Evolutionary conservation across 2,797 vertebrate genomes (phyloP).

Genomic region (Protonibea diacanthus): DNA sequence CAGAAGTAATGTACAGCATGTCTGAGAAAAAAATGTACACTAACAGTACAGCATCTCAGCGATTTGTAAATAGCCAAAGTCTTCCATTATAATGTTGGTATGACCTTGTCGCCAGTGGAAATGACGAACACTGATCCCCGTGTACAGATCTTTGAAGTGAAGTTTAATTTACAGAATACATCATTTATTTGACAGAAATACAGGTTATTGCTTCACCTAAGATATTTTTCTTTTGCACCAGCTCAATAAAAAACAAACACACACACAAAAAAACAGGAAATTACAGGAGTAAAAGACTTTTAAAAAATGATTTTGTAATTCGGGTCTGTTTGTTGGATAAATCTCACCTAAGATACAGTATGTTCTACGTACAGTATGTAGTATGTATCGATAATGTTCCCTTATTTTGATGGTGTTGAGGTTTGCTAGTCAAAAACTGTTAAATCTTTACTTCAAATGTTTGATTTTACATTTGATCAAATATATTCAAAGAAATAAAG

Average conservation of each 20-base stretch:
- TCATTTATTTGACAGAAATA: conserved; percentile 79
- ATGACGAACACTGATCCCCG: conserved; percentile 67
- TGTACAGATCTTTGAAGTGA: conserved; percentile 86
- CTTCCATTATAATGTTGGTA: conserved; percentile 91
- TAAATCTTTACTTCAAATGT: conserved; percentile 91
- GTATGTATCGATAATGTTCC: conserved; percentile 93
- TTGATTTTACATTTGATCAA: conserved; percentile 81
- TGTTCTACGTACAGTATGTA: conserved; percentile 90
- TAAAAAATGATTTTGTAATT: conserved; percentile 93
- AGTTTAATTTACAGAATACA: conserved; percentile 80
- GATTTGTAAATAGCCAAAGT: conserved; percentile 83
- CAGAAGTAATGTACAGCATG: conserved; percentile 73
- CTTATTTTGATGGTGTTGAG: conserved; percentile 98
- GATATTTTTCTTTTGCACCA: conserved; percentile 92
- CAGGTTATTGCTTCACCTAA: conserved; percentile 84
- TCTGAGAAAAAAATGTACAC: conserved; percentile 61
- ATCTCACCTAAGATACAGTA: conserved; percentile 87
- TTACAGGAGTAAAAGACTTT: conserved; percentile 91
- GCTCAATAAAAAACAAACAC: conserved; percentile 76
- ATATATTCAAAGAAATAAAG: conserved; percentile 85
- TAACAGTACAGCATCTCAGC: conserved; percentile 64
- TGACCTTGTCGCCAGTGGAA: conserved; percentile 71
- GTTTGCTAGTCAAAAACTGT: conserved; percentile 98
- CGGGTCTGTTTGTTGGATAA: conserved; percentile 95
- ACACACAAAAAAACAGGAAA: conserved; percentile 72